A percentile compares a stretch with the other conserved stretches of the same genome.
Evolutionary conservation across 2,113 vertebrate species (phyloP).

Genomic region (Aix galericulata): DNA sequence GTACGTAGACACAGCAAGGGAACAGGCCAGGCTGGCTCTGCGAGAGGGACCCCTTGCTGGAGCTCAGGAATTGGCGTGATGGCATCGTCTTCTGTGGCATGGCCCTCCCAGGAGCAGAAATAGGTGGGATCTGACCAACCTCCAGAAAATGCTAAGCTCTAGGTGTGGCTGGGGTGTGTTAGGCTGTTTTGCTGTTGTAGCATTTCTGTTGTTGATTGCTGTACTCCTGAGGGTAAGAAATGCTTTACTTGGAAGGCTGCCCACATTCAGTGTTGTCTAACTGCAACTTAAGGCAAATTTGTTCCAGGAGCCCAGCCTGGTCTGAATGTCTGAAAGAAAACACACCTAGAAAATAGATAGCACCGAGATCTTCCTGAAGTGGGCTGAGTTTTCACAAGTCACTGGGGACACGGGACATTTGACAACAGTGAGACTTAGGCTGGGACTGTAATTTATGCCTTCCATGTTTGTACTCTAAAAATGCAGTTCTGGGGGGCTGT

Average conservation of each 20-base stretch:
- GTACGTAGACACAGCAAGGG: not conserved
- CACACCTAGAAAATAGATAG: not conserved
- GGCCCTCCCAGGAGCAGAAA: rapidly evolving
- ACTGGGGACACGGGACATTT: not conserved
- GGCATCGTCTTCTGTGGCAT: not conserved
- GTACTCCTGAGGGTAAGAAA: not conserved
- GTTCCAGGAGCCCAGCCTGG: not conserved
- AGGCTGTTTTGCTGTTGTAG: not conserved
- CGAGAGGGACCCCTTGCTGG: not conserved
- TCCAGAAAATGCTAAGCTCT: not conserved
- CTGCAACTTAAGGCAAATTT: not conserved
- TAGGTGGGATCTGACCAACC: not conserved
- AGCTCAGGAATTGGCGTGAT: not conserved
- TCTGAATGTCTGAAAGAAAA: not conserved
- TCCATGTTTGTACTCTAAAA: not conserved
- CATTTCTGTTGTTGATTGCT: not conserved
- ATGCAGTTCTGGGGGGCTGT: not conserved
- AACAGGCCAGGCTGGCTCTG: not conserved
- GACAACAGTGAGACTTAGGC: not conserved
- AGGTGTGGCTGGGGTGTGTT: not conserved
- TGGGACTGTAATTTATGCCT: not conserved
- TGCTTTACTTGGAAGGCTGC: not conserved
- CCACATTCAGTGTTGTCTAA: not conserved
- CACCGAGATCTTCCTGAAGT: not conserved
- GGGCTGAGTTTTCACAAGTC: not conserved